These are phyloP conservation scores for Sphyrna mokarran DNA, from an alignment of 2,113 vertebrate species.

Conservation along the genomic window DNA sequence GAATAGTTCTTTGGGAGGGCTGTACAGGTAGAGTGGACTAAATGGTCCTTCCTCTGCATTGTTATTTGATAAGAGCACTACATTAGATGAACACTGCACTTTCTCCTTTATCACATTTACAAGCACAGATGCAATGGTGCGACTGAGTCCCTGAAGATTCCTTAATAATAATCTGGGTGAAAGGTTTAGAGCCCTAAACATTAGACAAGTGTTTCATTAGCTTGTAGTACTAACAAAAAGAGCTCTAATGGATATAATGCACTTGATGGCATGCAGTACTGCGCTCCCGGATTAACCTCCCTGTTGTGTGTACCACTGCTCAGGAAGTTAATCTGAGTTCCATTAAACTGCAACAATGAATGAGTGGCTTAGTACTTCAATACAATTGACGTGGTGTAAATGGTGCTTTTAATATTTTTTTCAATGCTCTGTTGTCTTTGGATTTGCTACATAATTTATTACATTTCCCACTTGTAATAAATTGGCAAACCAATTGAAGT, in stretches of 20 bases:
- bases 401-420: slow-evolving; percentile 1
- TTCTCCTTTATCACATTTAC: background rate
- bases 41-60: background rate
- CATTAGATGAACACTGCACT: background rate
- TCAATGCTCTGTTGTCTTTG: background rate
- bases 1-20: background rate
- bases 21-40: too few relatives aligned
- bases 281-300: background rate
- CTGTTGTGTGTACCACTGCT: background rate
- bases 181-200: background rate
- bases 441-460: background rate
- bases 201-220: background rate
- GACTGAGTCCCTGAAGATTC: background rate
- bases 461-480: background rate
- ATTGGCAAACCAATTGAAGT: background rate
- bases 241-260: background rate
- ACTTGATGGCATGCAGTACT: background rate
- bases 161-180: background rate
- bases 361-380: background rate
- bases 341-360: background rate
- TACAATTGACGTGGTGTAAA: background rate
- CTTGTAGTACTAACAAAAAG: background rate
- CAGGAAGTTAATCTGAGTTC: background rate
- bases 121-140: background rate
- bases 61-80: background rate